These are phyloP conservation scores for Cassiopea andromeda DNA, from an alignment of 30 jellyfish, hydroid and myxozoan species.

Conservation along the genomic window DNA sequence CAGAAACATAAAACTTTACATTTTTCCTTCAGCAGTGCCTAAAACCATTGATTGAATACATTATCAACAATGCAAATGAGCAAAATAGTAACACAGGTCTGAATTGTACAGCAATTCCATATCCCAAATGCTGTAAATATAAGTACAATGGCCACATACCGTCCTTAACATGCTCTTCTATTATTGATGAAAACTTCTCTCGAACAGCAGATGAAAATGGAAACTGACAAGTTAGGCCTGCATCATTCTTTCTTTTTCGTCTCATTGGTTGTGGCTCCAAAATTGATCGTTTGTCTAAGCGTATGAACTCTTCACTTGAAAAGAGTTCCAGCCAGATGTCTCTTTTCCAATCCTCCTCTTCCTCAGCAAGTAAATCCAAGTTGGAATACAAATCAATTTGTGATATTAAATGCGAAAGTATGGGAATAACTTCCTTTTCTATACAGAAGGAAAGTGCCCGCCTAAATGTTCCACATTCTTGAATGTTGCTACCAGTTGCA, in stretches of 20 bases:
- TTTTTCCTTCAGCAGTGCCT: too few relatives aligned
- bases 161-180: constrained; percentile 20
- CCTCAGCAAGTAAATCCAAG: constrained; percentile 28
- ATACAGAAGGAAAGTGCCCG: constrained; percentile 71
- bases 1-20: too few relatives aligned
- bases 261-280: background rate
- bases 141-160: background rate
- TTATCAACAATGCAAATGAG: too few relatives aligned
- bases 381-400: constrained; percentile 56
- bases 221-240: constrained; percentile 1
- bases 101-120: too few relatives aligned
- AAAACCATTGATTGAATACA: too few relatives aligned
- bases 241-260: constrained; percentile 24
- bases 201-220: constrained; percentile 47
- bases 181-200: constrained; percentile 12
- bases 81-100: too few relatives aligned
- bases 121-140: too few relatives aligned
- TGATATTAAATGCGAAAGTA: constrained; percentile 30
- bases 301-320: constrained; percentile 22
- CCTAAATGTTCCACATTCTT: constrained; percentile 84
- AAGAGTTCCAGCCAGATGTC: constrained; percentile 38
- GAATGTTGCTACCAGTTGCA: constrained; percentile 57
- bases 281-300: background rate
- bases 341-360: background rate
- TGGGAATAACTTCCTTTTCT: constrained; percentile 63